phyloP scores from a whole-genome alignment of 1,140 invertebrate genomes.

The Manduca sexta region DNA sequence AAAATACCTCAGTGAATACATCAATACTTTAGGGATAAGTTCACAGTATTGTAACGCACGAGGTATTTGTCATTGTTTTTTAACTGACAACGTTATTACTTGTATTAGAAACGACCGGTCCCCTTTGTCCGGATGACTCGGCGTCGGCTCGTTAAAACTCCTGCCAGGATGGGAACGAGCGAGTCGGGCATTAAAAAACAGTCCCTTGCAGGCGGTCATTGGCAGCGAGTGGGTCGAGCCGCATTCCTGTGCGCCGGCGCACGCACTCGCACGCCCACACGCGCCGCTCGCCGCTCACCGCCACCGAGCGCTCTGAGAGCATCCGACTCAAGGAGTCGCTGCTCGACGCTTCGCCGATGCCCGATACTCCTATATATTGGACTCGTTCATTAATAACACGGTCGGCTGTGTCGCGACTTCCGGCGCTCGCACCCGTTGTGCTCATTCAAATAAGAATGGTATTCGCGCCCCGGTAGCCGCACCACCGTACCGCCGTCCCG shows the following conservation, averaged over 20 bases:
- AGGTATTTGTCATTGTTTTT: neutral
- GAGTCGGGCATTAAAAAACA: conserved; percentile 56
- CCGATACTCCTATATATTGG: conserved; percentile 33
- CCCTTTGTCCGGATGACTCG: conserved; percentile 24
- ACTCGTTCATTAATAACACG: conserved; percentile 64
- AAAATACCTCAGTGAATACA: no score
- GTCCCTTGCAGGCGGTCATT: conserved; percentile 62
- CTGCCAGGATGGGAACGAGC: conserved; percentile 48
- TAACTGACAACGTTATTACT: neutral
- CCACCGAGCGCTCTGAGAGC: conserved; percentile 5
- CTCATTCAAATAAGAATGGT: conserved; percentile 47
- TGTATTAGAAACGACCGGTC: conserved; percentile 5
- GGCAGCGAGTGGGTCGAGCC: conserved; percentile 60
- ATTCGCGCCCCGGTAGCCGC: conserved; percentile 32
- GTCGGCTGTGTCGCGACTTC: conserved; percentile 56
- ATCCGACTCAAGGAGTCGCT: neutral
- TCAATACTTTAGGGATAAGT: no score
- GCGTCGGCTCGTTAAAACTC: conserved; percentile 36
- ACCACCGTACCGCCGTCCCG: no score
- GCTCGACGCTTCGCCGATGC: conserved; percentile 19
- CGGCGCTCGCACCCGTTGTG: conserved; percentile 42
- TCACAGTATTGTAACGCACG: neutral
- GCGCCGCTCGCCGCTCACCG: conserved; percentile 25
- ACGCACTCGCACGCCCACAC: conserved; percentile 54
- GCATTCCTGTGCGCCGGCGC: conserved; percentile 65